Conservation (phyloP, 2,888 invertebrate genomes). For the Dascillus cervinus region DNA sequence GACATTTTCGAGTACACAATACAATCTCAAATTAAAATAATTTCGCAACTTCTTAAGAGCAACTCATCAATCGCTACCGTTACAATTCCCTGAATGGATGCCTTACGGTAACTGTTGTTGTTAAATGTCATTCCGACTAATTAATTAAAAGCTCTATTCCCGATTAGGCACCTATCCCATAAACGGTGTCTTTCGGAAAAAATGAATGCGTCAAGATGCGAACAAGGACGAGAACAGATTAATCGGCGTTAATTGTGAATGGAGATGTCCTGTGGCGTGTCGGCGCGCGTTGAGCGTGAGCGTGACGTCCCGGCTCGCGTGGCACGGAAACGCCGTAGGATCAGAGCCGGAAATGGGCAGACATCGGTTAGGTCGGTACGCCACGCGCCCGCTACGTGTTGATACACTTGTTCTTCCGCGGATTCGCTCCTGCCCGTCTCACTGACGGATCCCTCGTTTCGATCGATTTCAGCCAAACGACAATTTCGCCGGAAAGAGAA, state of each 20-base stretch:
- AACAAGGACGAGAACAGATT: constrained; percentile 20
- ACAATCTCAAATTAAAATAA: too few relatives aligned
- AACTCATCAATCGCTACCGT: too few relatives aligned
- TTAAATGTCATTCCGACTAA: too few relatives aligned
- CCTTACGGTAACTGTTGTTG: too few relatives aligned
- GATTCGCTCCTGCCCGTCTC: constrained; percentile 20
- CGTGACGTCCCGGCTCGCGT: constrained; percentile 33
- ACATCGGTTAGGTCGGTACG: constrained; percentile 37
- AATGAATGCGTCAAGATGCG: too few relatives aligned
- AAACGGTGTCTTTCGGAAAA: too few relatives aligned
- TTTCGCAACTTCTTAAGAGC: too few relatives aligned
- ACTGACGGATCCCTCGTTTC: constrained; percentile 30
- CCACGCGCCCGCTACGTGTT: constrained; percentile 36
- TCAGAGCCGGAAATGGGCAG: constrained; percentile 36
- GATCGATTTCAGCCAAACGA: constrained; percentile 31
- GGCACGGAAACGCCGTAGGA: constrained; percentile 34
- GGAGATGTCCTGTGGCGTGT: constrained; percentile 31
- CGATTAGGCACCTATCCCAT: too few relatives aligned
- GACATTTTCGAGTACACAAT: too few relatives aligned
- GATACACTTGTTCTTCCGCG: constrained; percentile 31
- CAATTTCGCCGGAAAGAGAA: constrained; percentile 27
- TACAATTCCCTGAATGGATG: too few relatives aligned
- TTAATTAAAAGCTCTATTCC: too few relatives aligned
- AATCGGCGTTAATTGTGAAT: constrained; percentile 32
- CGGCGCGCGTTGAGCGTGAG: constrained; percentile 26